Evolutionary conservation across 2,113 vertebrate species (phyloP).

Genomic region (Takifugu bimaculatus): DNA sequence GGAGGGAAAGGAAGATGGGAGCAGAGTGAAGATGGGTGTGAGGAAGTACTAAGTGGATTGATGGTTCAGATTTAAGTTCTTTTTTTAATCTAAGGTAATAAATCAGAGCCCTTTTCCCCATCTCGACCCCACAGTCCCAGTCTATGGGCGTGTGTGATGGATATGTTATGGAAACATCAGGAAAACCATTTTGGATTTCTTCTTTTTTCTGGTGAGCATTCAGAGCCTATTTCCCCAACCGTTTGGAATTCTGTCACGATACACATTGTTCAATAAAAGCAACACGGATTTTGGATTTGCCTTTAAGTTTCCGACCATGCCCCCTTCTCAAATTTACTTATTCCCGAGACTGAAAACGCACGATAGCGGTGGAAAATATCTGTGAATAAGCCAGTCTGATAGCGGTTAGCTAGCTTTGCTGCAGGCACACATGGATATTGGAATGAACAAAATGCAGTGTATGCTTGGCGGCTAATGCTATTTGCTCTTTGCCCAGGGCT

Average conservation of each 20-base stretch:
- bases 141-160: slow-evolving; percentile 44
- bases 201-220: slow-evolving; percentile 52
- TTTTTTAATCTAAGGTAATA: slow-evolving; percentile 52
- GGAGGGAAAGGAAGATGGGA: slow-evolving; percentile 18
- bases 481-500: slow-evolving; percentile 67
- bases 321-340: slow-evolving; percentile 55
- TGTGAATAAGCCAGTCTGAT: slow-evolving; percentile 66
- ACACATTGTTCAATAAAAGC: slow-evolving; percentile 61
- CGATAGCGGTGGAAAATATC: slow-evolving; percentile 57
- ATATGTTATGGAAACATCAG: slow-evolving; percentile 61
- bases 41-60: slow-evolving; percentile 38
- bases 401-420: slow-evolving; percentile 56
- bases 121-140: slow-evolving; percentile 29
- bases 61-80: slow-evolving; percentile 49
- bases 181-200: slow-evolving; percentile 60
- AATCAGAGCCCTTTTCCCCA: slow-evolving; percentile 53
- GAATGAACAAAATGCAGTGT: slow-evolving; percentile 57
- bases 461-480: slow-evolving; percentile 64
- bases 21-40: slow-evolving; percentile 21
- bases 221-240: slow-evolving; percentile 52
- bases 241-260: slow-evolving; percentile 60
- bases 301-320: slow-evolving; percentile 44
- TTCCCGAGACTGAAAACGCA: slow-evolving; percentile 60
- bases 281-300: slow-evolving; percentile 69
- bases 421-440: slow-evolving; percentile 59